phyloP scores from a whole-genome alignment of 2,888 invertebrate genomes.

The Liopterus haemorrhoidalis region DNA sequence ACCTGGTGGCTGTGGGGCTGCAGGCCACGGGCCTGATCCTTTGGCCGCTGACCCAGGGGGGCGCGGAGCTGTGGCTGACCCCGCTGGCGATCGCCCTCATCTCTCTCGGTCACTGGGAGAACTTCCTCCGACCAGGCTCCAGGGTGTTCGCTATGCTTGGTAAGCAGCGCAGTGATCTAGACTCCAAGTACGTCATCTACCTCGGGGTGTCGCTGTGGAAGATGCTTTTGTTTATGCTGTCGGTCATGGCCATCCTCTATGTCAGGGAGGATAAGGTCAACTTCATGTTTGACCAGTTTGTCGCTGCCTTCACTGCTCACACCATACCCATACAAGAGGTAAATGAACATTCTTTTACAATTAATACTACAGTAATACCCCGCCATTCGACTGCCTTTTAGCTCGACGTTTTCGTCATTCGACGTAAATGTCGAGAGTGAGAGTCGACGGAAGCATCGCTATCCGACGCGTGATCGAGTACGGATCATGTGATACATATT shows the following conservation, averaged over 20 bases:
- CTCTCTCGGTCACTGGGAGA: conserved; percentile 82
- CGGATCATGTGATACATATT: too few relatives aligned
- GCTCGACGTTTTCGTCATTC: too few relatives aligned
- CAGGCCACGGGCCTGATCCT: conserved; percentile 63
- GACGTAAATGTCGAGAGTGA: too few relatives aligned
- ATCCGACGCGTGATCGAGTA: too few relatives aligned
- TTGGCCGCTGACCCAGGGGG: conserved; percentile 58
- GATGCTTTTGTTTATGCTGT: conserved; percentile 62
- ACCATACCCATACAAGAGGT: conserved; percentile 52
- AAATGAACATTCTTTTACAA: too few relatives aligned
- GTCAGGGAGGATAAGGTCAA: conserved; percentile 46
- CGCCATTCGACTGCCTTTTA: too few relatives aligned
- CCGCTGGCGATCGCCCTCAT: conserved; percentile 61
- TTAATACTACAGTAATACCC: too few relatives aligned
- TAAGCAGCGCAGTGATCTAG: too few relatives aligned
- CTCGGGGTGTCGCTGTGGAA: conserved; percentile 70
- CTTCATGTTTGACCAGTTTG: conserved; percentile 49
- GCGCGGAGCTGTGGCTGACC: conserved; percentile 53
- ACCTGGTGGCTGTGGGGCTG: conserved; percentile 55
- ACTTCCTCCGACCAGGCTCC: conserved; percentile 55
- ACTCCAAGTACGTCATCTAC: conserved; percentile 71
- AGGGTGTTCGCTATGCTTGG: too few relatives aligned
- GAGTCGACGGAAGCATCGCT: too few relatives aligned
- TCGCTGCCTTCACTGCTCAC: conserved; percentile 50
- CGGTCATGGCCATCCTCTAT: conserved; percentile 53